These are phyloP conservation scores for Zosterops hypoxanthus DNA, from an alignment of 2,113 vertebrate species.

Conservation along the genomic window DNA sequence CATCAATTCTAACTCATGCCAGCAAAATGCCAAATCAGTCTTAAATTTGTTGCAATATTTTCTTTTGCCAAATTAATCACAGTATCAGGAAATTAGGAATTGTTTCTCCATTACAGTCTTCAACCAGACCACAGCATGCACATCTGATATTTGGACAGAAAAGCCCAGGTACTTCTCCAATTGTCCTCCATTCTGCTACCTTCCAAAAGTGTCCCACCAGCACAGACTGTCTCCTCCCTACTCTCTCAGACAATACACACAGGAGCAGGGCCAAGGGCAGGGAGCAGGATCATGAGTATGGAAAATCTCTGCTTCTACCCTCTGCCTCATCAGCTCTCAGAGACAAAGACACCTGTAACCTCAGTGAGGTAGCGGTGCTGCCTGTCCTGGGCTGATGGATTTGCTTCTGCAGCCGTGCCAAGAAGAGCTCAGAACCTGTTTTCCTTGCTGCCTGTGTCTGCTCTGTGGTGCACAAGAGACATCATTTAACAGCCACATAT, in stretches of 20 bases:
- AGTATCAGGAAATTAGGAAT: background rate
- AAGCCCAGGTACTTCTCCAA: background rate
- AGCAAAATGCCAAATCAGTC: background rate
- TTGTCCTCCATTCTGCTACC: background rate
- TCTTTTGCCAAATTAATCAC: background rate
- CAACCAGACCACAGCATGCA: background rate
- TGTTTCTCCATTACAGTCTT: background rate
- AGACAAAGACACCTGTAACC: background rate
- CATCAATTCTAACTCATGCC: background rate
- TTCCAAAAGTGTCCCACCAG: background rate
- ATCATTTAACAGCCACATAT: conserved; percentile 28
- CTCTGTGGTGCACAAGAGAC: conserved; percentile 16
- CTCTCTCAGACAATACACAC: background rate
- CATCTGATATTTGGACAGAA: background rate
- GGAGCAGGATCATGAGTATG: accelerated
- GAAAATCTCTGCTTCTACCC: background rate
- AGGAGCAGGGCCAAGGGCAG: background rate
- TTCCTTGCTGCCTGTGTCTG: background rate
- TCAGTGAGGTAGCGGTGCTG: accelerated
- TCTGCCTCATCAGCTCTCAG: background rate
- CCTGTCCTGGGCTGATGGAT: background rate
- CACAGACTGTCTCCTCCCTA: background rate
- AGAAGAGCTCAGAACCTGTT: background rate
- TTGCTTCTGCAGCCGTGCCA: background rate
- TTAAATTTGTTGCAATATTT: background rate